Base-by-base conservation (phyloP, 2,797 vertebrate species). In the Astyanax mexicanus region DNA sequence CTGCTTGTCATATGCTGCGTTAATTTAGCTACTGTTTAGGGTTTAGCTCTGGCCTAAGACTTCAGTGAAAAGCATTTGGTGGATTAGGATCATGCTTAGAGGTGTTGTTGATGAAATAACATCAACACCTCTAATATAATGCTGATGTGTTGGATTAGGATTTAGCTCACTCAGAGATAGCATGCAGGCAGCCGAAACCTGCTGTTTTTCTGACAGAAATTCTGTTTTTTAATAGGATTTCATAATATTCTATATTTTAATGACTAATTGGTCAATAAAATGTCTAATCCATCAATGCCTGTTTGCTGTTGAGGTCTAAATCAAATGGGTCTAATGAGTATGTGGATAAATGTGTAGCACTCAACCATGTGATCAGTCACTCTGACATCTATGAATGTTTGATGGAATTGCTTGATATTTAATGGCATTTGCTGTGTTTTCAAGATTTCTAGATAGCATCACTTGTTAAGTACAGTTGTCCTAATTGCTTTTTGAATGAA, bases 321-420 rank as follows among this genome's bases (percentile, higher is more conserved):
- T 25, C 21, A 44, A 64, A 27, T n/a, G n/a, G n/a, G n/a, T n/a
- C n/a, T n/a, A n/a, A n/a, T n/a, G n/a, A n/a, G n/a, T n/a, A n/a
- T 64, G 38, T 27, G 42, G 25, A 44, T 45, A 29, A 45, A 66
- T 47, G 42, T 66, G 47, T 6, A 66, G 7, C 23, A 29, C 62
- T 64, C 6, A 47, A 19, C 13, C 11, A 2, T 17, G 23, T 29
- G 62, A 66, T 66, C 25, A n/a, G 21, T 66, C 62, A 29, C 7
- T 17, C 23, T 0, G 62, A 45, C 40, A 25, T 17, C 23, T 9
- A 65, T 3, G 40, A 19, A 60, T 47, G 42, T n/a, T n/a, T n/a
- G n/a, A 66, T 29, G 12, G 42, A 66, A 29, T 10, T 17, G 13
- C 62, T 66, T 38, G 62, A 66, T 62, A 47, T 45, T 47, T 66